Conservation (phyloP, 2,888 invertebrate species). For the Ecdyonurus torrentis region DNA sequence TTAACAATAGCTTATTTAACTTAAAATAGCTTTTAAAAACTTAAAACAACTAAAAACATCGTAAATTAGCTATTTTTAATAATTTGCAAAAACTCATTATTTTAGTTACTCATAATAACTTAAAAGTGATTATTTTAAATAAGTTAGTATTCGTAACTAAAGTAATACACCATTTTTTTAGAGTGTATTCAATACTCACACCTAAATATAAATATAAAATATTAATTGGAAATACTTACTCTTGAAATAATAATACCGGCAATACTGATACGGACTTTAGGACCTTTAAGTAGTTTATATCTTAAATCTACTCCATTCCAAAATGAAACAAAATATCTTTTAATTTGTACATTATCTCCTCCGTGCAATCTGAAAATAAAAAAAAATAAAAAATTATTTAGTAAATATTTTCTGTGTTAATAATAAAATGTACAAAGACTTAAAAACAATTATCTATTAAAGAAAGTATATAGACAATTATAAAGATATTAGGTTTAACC, state of each 20-base stretch:
- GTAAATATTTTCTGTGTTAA: neutral
- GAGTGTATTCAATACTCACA: neutral
- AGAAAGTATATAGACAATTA: too few species aligned
- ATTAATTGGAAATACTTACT: slow-evolving; percentile 44
- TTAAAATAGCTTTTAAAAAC: too few species aligned
- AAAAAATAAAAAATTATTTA: too few species aligned
- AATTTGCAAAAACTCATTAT: too few species aligned
- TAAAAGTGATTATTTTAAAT: too few species aligned
- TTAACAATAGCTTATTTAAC: too few species aligned
- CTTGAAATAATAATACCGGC: slow-evolving; percentile 91
- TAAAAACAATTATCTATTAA: neutral
- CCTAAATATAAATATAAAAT: neutral
- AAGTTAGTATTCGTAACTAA: too few species aligned
- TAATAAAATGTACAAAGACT: neutral
- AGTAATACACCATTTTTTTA: too few species aligned
- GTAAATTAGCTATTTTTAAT: too few species aligned
- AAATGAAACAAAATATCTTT: slow-evolving; percentile 85
- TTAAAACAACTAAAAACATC: neutral
- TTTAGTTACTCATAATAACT: too few species aligned
- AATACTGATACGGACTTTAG: slow-evolving; percentile 82
- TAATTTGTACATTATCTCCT: slow-evolving; percentile 67
- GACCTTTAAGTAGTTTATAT: slow-evolving; percentile 80
- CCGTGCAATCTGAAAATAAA: slow-evolving; percentile 45
- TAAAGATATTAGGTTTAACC: too few species aligned
- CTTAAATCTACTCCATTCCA: slow-evolving; percentile 91